Conservation (phyloP, 2,113 vertebrate genomes). For the Australoheros scitulus region DNA sequence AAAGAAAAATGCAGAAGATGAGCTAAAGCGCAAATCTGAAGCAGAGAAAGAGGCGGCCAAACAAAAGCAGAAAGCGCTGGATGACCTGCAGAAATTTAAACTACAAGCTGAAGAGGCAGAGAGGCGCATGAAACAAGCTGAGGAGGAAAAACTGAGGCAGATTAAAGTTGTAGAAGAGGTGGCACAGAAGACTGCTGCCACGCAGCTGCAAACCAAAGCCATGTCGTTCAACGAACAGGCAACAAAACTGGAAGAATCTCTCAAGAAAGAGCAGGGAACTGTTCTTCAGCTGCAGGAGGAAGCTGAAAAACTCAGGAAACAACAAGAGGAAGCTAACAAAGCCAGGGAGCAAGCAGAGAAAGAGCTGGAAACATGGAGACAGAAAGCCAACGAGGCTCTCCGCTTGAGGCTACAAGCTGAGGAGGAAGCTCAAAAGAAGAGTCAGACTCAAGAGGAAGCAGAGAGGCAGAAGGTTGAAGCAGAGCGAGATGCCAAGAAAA, state of each 20-base stretch:
- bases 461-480: slow-evolving; percentile 95
- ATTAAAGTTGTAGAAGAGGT: slow-evolving; percentile 88
- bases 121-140: slow-evolving; percentile 88
- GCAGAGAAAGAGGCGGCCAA: slow-evolving; percentile 89
- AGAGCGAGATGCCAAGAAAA: slow-evolving; percentile 88
- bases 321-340: slow-evolving; percentile 87
- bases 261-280: slow-evolving; percentile 88
- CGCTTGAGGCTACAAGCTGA: slow-evolving; percentile 91
- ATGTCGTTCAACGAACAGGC: slow-evolving; percentile 85
- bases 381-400: slow-evolving; percentile 95
- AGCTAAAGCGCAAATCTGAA: slow-evolving; percentile 87
- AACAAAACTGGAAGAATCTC: slow-evolving; percentile 86
- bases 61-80: slow-evolving; percentile 90
- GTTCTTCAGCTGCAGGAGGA: slow-evolving; percentile 92
- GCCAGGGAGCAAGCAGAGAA: slow-evolving; percentile 87
- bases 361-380: slow-evolving; percentile 93
- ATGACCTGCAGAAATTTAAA: slow-evolving; percentile 87
- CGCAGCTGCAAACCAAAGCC: slow-evolving; percentile 86
- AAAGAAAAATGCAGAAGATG: slow-evolving; percentile 91
- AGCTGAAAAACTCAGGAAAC: slow-evolving; percentile 84
- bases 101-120: slow-evolving; percentile 92
- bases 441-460: slow-evolving; percentile 89
- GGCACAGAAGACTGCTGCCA: slow-evolving; percentile 84
- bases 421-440: slow-evolving; percentile 93
- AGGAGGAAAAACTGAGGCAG: slow-evolving; percentile 88